These are phyloP conservation scores for Aphelinus certus DNA, from an alignment of 1,140 invertebrate species.

Conservation along the genomic window DNA sequence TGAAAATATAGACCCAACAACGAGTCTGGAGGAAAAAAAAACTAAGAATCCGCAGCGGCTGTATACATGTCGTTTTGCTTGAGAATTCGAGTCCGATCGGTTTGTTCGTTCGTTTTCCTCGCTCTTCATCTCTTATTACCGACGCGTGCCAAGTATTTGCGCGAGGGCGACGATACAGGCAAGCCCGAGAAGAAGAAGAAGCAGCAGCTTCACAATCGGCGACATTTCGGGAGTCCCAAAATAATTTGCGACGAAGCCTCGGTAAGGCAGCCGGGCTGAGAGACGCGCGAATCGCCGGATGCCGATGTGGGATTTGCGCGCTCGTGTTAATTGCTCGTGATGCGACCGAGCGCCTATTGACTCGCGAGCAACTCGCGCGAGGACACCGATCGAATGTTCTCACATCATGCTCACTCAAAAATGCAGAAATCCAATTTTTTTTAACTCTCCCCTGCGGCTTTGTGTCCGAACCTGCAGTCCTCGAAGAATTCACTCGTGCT, in stretches of 20 bases:
- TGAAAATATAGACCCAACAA: neutral
- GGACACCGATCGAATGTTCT: too few relatives aligned
- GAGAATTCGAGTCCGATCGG: neutral
- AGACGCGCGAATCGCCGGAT: slow-evolving; percentile 3
- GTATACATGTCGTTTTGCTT: too few relatives aligned
- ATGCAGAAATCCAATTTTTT: too few relatives aligned
- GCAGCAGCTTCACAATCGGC: slow-evolving; percentile 27
- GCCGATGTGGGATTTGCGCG: neutral
- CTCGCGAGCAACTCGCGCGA: neutral
- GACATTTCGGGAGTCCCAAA: slow-evolving; percentile 33
- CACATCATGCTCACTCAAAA: too few relatives aligned
- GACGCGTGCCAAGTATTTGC: slow-evolving; percentile 31
- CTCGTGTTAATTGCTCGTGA: too few relatives aligned
- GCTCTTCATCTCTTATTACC: neutral
- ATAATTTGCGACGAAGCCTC: slow-evolving; percentile 31
- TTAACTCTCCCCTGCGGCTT: too few relatives aligned
- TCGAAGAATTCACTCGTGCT: too few relatives aligned
- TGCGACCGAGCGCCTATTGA: neutral
- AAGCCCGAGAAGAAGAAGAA: neutral
- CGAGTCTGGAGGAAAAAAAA: neutral
- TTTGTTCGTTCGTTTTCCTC: slow-evolving; percentile 3
- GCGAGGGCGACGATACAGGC: slow-evolving; percentile 22
- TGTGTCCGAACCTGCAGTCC: too few relatives aligned
- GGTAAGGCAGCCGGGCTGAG: slow-evolving; percentile 9
- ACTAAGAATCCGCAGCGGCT: neutral